These are phyloP conservation scores for Donacobius atricapilla DNA, from an alignment of 2,113 vertebrate species.

Conservation along the genomic window DNA sequence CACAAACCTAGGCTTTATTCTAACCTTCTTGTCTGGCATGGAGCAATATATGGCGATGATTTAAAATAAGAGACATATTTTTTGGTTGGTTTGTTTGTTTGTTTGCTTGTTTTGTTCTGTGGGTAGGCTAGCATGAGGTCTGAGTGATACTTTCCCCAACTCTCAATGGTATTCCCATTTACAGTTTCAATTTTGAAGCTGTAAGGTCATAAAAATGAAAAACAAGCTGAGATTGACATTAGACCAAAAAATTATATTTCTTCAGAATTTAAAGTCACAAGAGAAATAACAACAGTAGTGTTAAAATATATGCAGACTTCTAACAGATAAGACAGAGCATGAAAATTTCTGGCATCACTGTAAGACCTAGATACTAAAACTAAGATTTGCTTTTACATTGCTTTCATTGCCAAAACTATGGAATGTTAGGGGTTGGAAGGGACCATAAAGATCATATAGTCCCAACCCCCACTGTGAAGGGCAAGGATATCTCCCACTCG, in stretches of 20 bases:
- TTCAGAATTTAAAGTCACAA: neutral
- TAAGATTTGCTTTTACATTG: neutral
- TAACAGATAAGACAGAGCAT: neutral
- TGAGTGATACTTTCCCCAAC: rapidly evolving
- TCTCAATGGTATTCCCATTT: neutral
- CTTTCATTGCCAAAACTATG: neutral
- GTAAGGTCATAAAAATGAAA: neutral
- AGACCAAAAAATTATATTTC: neutral
- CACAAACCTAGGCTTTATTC: neutral
- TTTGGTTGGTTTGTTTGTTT: neutral
- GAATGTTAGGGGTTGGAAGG: neutral
- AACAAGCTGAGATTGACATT: neutral
- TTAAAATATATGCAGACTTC: neutral
- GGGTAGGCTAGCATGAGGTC: neutral
- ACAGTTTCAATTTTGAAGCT: neutral
- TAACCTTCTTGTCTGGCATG: neutral
- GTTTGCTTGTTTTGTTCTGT: neutral
- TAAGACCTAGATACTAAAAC: neutral
- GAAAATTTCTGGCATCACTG: neutral
- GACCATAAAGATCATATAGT: neutral
- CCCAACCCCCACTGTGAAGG: neutral
- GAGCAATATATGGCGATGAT: neutral
- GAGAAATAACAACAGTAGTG: neutral
- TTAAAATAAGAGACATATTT: neutral
- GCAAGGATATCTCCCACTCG: neutral